These are phyloP conservation scores for Hemistola chrysoprasaria DNA, from an alignment of 2,888 invertebrate species.

Conservation along the genomic window DNA sequence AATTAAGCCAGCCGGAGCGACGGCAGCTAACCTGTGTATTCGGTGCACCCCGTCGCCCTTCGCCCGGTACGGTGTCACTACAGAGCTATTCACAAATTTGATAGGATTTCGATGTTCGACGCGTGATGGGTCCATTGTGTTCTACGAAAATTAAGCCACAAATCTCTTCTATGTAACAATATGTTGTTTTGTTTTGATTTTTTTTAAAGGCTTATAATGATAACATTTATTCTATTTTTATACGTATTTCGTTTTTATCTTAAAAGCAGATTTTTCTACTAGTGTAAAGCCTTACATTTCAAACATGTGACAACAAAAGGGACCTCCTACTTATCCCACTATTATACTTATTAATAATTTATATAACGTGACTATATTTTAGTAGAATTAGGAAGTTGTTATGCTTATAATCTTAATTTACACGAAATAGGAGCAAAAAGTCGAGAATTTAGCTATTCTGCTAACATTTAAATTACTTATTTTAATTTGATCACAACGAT, in stretches of 20 bases:
- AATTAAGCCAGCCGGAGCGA: constrained; percentile 63
- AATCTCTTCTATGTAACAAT: neutral
- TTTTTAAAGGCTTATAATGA: no score
- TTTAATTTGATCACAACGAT: constrained; percentile 54
- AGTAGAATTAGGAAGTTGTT: constrained; percentile 14
- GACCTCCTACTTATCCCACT: no score
- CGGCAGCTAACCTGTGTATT: constrained; percentile 49
- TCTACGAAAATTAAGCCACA: neutral
- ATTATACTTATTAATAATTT: neutral
- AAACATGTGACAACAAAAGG: neutral
- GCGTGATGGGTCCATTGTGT: neutral
- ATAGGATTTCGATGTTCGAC: constrained; percentile 8
- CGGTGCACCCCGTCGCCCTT: constrained; percentile 37
- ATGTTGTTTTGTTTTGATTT: no score
- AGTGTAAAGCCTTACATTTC: no score
- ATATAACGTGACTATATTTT: neutral
- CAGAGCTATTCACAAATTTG: constrained; percentile 17
- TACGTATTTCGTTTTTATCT: no score
- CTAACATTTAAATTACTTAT: constrained; percentile 7
- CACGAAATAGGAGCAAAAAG: neutral
- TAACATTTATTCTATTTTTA: no score
- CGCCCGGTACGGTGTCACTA: constrained; percentile 30
- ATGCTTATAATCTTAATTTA: constrained; percentile 6
- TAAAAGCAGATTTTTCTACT: no score
- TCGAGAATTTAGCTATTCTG: neutral